Evolutionary conservation across 1,140 invertebrate genomes (phyloP), one percentile per base, ranked within the genome.

Genomic region (Drosophila eugracilis): DNA sequence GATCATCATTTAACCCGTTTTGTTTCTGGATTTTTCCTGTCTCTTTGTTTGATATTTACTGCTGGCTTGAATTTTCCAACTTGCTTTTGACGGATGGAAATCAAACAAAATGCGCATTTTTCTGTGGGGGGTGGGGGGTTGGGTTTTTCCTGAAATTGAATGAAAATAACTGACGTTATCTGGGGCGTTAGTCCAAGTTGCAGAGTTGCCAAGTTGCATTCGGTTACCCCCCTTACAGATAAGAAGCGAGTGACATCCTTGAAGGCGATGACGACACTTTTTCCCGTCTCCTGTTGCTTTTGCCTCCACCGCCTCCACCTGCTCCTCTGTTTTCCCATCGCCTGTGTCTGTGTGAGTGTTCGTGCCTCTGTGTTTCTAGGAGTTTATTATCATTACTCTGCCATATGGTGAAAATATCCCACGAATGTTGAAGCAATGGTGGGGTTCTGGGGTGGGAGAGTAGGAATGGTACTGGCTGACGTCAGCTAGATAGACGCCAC

Each of bases 361-460:
- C 67, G 58, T 66, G 60, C 44, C 57, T 69, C 70, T 86, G 69
- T 89, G 79, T 90, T 89, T 84, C 86, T 76, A 81, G 71, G 85
- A 90, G 86, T 90, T 89, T 89, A 89, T 90, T 89, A 89, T 89
- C 85, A 89, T 90, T 89, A 86, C 63, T 70, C 63, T 83, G 86
- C 86, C 86, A 89, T 89, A 90, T 89, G 86, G 86, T 37, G 79
- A 78, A 77, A 88, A 85, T 85, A 85, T 84, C 78, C 75, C 73
- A 72, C 83, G 65, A 75, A 73, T 54, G 62, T 45, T 26, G 49
- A 15, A 55, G 57, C 34, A 45, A 15, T 34, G 26, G 39, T 26
- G 22, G 5, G 3, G 19, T 28, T 14, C 24, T 14, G n/a, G n/a
- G n/a, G n/a, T n/a, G 4, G 15, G 17, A 14, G 4, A 1, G 34